phyloP scores from a whole-genome alignment of 2,113 vertebrate genomes.

The Camelus dromedarius region DNA sequence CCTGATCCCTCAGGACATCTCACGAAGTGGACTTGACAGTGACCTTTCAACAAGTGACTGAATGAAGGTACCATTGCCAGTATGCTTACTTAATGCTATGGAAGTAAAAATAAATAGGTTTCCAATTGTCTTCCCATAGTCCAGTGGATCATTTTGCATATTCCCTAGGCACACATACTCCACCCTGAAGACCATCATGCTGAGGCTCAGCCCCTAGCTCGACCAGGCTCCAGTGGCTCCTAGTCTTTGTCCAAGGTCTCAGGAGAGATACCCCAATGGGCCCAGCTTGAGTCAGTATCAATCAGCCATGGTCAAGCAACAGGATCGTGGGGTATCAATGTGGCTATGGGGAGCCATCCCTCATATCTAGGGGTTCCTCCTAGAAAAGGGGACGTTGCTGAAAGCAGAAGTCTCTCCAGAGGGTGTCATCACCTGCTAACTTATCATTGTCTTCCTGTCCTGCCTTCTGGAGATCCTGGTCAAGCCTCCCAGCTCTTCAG shows the following conservation, averaged over 20 bases:
- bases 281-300: neutral
- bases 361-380: neutral
- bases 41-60: neutral
- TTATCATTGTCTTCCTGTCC: neutral
- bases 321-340: neutral
- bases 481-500: neutral
- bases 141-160: neutral
- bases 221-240: neutral
- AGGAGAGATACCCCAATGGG: neutral
- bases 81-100: constrained; percentile 36
- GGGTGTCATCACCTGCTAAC: neutral
- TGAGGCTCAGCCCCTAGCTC: neutral
- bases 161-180: neutral
- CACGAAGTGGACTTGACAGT: neutral
- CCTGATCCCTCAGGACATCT: neutral
- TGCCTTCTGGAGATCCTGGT: neutral
- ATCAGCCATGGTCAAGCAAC: neutral
- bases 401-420: neutral
- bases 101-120: neutral
- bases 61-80: neutral
- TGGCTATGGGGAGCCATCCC: neutral
- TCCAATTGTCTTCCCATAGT: neutral
- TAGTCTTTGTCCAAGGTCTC: neutral
- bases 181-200: neutral
- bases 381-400: neutral